phyloP scores from a whole-genome alignment of 1,140 invertebrate genomes.

The Tigriopus japonicus region DNA sequence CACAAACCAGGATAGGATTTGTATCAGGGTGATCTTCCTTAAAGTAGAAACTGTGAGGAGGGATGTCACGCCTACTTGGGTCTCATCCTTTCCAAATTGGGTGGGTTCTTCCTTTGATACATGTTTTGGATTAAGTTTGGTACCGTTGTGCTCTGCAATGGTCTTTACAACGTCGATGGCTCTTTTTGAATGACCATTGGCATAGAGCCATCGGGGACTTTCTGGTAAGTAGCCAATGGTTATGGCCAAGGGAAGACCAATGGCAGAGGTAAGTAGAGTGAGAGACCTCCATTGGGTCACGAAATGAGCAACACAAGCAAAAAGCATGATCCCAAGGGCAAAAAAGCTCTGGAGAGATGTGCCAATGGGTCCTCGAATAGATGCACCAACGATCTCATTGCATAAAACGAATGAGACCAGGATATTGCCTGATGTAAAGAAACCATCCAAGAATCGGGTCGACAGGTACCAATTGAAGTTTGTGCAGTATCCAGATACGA shows the following conservation, averaged over 20 bases:
- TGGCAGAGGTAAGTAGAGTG: background rate
- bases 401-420: background rate
- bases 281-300: background rate
- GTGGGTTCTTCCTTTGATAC: no score
- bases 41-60: no score
- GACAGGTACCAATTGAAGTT: no score
- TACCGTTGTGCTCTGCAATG: no score
- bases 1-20: background rate
- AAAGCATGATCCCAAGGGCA: slow-evolving; percentile 1
- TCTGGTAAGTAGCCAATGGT: background rate
- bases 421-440: background rate
- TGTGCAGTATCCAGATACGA: no score
- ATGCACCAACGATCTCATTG: background rate
- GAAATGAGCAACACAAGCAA: background rate
- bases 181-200: background rate
- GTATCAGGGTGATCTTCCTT: background rate
- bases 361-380: background rate
- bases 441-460: background rate
- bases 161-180: no score
- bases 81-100: no score
- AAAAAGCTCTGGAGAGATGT: background rate
- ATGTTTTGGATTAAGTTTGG: no score
- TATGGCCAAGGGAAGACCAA: background rate
- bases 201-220: background rate
- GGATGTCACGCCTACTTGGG: no score